Conservation (phyloP, 1,140 invertebrate genomes). For the Bombus soroeensis region DNA sequence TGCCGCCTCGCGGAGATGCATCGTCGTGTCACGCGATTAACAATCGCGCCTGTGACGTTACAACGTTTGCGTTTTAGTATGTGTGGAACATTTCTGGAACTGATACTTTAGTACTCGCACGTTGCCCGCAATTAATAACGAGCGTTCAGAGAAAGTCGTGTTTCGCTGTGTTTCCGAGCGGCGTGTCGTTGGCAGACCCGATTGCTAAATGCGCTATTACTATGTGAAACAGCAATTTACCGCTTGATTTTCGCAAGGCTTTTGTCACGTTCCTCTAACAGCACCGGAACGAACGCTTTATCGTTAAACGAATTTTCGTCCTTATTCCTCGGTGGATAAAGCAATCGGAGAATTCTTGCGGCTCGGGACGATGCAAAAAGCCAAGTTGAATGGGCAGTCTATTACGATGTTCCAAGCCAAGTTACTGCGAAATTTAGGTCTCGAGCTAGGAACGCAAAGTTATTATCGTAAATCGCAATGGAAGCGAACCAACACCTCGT, state of each 20-base stretch:
- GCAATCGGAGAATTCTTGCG: neutral
- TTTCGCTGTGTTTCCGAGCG: neutral
- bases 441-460: neutral
- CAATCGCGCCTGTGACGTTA: too few relatives aligned
- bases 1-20: neutral
- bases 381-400: neutral
- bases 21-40: neutral
- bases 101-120: neutral
- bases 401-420: neutral
- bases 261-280: neutral
- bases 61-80: neutral
- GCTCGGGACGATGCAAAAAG: neutral
- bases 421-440: neutral
- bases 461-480: constrained; percentile 18
- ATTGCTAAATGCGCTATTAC: constrained; percentile 38
- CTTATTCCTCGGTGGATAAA: neutral
- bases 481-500: neutral
- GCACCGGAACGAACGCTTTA: neutral
- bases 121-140: neutral
- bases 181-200: neutral
- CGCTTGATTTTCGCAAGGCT: neutral
- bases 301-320: constrained; percentile 9
- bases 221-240: constrained; percentile 42
- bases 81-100: neutral
- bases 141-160: constrained; percentile 9